Base-by-base conservation (phyloP, 2,113 vertebrate species). In the Cyprinodon tularosa region DNA sequence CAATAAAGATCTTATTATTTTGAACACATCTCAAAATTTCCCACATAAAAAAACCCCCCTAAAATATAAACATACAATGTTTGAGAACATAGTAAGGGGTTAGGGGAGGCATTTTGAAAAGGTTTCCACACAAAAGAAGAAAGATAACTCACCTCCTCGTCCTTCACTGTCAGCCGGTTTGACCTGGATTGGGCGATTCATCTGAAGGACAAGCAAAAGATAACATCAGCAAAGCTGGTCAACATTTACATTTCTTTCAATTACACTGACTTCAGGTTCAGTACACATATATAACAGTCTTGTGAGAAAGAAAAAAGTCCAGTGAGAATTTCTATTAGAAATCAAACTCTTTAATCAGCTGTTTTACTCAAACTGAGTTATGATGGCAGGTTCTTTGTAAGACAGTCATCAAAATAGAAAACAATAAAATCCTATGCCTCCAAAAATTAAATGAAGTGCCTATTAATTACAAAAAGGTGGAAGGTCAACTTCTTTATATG, bases 171-270 rank as follows among this genome's bases (percentile, higher is more conserved):
- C 94, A 57, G 94, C 94, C 13, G 94, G 94, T 87, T 94, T 94
- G 79, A 95, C 94, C 88, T 95, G 94, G 86, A 95, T 95, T 53
- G 94, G 93, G 42, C 94, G 91, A 88, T 94, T 94, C 94, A 95
- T 94, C 94, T 95, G 85, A 48, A 65, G 78, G 63, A 84, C 75
- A 89, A 78, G 90, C 48, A 83, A 74, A 64, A 50, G 60, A 22
- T 22, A 74, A 60, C 22, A 36, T 78, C 10, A 82, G 71, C 62
- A 75, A 76, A 81, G 71, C 71, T 74, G 70, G 67, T 80, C 75
- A 78, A 71, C 60, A 63, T 85, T 3, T 8, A 53, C 66, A 67
- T 66, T 45, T 62, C 48, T 62, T n/a, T 40, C 6, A 38, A 44
- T n/a, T 48, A 42, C 11, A 72, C 2, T 57, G 36, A 61, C 15